Evolutionary conservation across 2,888 invertebrate genomes (phyloP).

Genomic region (Tenthredo amoena): DNA sequence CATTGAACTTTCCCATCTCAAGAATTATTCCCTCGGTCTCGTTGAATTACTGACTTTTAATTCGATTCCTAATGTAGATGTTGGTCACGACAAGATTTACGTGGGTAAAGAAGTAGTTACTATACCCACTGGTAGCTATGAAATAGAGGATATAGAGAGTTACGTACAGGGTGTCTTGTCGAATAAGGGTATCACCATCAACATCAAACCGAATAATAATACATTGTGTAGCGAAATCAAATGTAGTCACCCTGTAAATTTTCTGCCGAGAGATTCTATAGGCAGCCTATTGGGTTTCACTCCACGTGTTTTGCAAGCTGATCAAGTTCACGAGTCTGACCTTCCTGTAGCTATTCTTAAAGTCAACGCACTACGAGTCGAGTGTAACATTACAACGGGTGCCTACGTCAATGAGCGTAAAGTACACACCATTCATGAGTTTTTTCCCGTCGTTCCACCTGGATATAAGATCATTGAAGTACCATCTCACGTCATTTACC

Average conservation of each 20-base stretch:
- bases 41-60: too few relatives aligned
- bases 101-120: too few relatives aligned
- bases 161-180: too few relatives aligned
- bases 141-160: too few relatives aligned
- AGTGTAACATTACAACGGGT: slow-evolving; percentile 56
- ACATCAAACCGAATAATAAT: too few relatives aligned
- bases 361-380: slow-evolving; percentile 60
- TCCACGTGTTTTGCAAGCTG: slow-evolving; percentile 35
- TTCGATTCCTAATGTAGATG: too few relatives aligned
- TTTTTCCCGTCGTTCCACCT: slow-evolving; percentile 58
- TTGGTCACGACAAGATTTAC: too few relatives aligned
- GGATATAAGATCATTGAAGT: slow-evolving; percentile 61
- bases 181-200: too few relatives aligned
- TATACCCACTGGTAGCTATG: too few relatives aligned
- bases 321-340: slow-evolving; percentile 52
- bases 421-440: slow-evolving; percentile 62
- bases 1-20: too few relatives aligned
- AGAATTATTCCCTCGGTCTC: too few relatives aligned
- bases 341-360: slow-evolving; percentile 59
- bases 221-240: too few relatives aligned
- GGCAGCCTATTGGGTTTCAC: slow-evolving; percentile 56
- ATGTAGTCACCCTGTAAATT: slow-evolving; percentile 39
- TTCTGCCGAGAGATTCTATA: slow-evolving; percentile 50
- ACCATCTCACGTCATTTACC: slow-evolving; percentile 66
- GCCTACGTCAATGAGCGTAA: background rate